Base-by-base conservation (phyloP, 2,888 invertebrate species). In the Blastobasis lacticolella region DNA sequence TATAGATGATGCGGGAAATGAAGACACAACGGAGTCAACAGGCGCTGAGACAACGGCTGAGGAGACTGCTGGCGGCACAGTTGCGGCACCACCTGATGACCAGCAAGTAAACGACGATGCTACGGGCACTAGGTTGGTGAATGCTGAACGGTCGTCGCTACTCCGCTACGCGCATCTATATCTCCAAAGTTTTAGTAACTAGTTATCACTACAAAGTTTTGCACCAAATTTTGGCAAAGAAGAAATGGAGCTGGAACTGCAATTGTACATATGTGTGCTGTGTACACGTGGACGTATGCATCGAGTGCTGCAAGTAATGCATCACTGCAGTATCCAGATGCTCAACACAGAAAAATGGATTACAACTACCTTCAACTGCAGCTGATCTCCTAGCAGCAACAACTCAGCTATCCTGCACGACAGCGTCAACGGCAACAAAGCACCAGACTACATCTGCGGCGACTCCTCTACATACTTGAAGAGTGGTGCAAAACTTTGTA, bases 401-500 rank as follows among this genome's bases (percentile, higher is more conserved):
- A 23, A 23, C 23, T 23, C 23, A 3, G 23, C 1, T 2, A 23
- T 23, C 23, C 23, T 23, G 23, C 23, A 23, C 23, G 23, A 23
- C 23, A 3, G 3, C 23, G 1, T 23, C 23, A 23, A 23, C 23
- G 23, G 23, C 23, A 23, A 23, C 23, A 23, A 2, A 23, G 23
- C 23, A 23, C 23, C 23, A 23, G 23, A 3, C n/a, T n/a, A n/a
- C 23, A 23, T 23, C 23, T 23, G 23, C 23, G 23, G 23, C 23
- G 23, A 2, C 23, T 23, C 23, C 23, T 23, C 23, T 23, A 23
- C 23, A 23, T 23, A 23, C 23, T 23, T 23, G 23, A 42, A 77
- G 73, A 79, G 67, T 72, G 87, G 88, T 89, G 88, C 88, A 89
- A 89, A 89, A 88, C 88, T 89, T 89, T 89, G 88, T 89, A 88